phyloP scores from a whole-genome alignment of 2,797 vertebrate species.

The Columba guinea region DNA sequence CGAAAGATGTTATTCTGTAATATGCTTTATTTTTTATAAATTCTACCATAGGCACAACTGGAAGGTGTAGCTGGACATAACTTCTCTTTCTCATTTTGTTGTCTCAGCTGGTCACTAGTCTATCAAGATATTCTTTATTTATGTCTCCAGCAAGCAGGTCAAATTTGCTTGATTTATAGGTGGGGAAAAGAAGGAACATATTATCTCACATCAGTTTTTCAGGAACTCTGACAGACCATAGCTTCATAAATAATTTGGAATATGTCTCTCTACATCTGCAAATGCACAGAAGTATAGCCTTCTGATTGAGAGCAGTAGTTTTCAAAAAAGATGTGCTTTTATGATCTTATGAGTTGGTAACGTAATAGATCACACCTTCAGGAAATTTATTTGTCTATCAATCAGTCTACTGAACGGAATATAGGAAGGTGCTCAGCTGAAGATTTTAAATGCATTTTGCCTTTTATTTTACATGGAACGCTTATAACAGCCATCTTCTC shows the following conservation, averaged over 20 bases:
- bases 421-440: not conserved
- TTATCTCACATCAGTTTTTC: conserved; percentile 16
- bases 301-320: conserved; percentile 6
- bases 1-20: not conserved
- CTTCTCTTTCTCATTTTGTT: not conserved
- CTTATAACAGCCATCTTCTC: not conserved
- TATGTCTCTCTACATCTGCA: not conserved
- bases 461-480: not conserved
- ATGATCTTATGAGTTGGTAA: not conserved
- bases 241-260: conserved; percentile 16
- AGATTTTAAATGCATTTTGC: not conserved
- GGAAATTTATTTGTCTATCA: not conserved
- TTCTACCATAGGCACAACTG: not conserved
- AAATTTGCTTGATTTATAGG: not conserved
- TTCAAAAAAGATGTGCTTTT: not conserved
- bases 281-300: not conserved
- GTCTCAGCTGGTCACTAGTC: not conserved
- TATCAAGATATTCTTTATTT: not conserved
- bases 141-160: not conserved
- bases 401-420: not conserved
- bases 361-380: not conserved
- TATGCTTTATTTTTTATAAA: not conserved
- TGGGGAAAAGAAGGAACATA: not conserved
- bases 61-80: not conserved
- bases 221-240: not conserved